Percentiles rank a stretch among this genome's conserved stretches.
Evolutionary conservation across 2,113 vertebrate genomes (phyloP).

Genomic region (Gambusia affinis): DNA sequence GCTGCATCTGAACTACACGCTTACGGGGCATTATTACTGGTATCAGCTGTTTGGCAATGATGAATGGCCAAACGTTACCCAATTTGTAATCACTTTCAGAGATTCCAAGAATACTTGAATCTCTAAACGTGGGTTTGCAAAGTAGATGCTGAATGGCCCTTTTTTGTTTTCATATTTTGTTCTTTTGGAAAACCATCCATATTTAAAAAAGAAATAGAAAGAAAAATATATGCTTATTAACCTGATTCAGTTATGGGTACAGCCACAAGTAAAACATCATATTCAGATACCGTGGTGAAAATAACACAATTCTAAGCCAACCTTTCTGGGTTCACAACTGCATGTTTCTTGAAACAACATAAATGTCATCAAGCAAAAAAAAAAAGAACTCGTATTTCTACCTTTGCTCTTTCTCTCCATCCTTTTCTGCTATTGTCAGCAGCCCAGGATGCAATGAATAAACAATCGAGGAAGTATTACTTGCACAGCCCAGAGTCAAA

Average conservation of each 20-base stretch:
- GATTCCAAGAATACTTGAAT: neutral
- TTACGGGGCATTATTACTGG: too few species aligned
- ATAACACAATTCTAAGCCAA: slow-evolving; percentile 21
- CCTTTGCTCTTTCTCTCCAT: neutral
- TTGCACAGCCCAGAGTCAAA: slow-evolving; percentile 42
- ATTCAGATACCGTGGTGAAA: neutral
- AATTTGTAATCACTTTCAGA: too few species aligned
- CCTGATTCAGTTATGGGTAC: neutral
- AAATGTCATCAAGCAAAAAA: slow-evolving; percentile 59
- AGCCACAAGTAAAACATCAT: neutral
- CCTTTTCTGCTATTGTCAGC: slow-evolving; percentile 25
- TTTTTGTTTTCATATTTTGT: too few species aligned
- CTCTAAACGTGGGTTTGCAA: neutral
- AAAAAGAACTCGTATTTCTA: slow-evolving; percentile 41
- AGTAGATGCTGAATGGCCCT: neutral
- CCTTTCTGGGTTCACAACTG: slow-evolving; percentile 12
- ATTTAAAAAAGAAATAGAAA: neutral
- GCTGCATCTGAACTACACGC: too few species aligned
- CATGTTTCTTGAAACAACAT: slow-evolving; percentile 50
- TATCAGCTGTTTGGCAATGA: too few species aligned
- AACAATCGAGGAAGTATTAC: slow-evolving; percentile 39
- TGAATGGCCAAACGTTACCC: too few species aligned
- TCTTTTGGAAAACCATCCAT: too few species aligned
- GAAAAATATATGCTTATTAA: neutral
- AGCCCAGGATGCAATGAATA: slow-evolving; percentile 48